Conservation (phyloP, 2,888 invertebrate species). For the Bedellia somnulentella region DNA sequence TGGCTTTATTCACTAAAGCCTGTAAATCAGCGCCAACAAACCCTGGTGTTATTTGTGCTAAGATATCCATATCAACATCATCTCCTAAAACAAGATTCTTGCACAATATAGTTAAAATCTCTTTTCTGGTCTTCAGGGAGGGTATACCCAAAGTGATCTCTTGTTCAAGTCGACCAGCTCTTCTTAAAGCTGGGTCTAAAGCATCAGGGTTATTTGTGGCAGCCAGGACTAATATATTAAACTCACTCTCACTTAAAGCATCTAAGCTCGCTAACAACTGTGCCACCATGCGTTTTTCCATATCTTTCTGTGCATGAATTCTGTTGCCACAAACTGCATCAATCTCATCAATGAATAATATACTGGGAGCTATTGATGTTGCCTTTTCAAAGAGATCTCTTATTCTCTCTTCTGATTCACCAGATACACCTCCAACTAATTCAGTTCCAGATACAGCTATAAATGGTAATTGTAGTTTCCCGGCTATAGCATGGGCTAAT, state of each 20-base stretch:
- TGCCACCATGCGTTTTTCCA: constrained; percentile 94
- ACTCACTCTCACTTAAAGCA: constrained; percentile 62
- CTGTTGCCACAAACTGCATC: constrained; percentile 94
- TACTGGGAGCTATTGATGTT: constrained; percentile 71
- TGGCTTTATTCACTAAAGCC: constrained; percentile 84
- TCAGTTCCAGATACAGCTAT: constrained; percentile 90
- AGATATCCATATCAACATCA: constrained; percentile 69
- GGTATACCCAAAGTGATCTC: constrained; percentile 95
- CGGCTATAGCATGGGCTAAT: constrained; percentile 80
- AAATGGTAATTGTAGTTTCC: constrained; percentile 82
- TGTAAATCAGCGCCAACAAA: constrained; percentile 94
- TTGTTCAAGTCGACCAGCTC: constrained; percentile 91
- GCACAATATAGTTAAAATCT: constrained; percentile 76
- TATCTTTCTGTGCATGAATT: constrained; percentile 88
- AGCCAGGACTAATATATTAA: constrained; percentile 83
- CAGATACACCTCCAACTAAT: constrained; percentile 91
- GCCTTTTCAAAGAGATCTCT: constrained; percentile 90
- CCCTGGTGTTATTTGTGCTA: constrained; percentile 90
- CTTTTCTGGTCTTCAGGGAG: constrained; percentile 75
- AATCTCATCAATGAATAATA: constrained; percentile 95
- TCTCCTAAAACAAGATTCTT: constrained; percentile 68
- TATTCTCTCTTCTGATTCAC: constrained; percentile 93
- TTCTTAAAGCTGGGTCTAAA: constrained; percentile 87
- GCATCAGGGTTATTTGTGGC: constrained; percentile 93
- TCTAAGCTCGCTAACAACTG: constrained; percentile 90